Conservation (phyloP, 2,888 invertebrate species). For the Neria commutata region DNA sequence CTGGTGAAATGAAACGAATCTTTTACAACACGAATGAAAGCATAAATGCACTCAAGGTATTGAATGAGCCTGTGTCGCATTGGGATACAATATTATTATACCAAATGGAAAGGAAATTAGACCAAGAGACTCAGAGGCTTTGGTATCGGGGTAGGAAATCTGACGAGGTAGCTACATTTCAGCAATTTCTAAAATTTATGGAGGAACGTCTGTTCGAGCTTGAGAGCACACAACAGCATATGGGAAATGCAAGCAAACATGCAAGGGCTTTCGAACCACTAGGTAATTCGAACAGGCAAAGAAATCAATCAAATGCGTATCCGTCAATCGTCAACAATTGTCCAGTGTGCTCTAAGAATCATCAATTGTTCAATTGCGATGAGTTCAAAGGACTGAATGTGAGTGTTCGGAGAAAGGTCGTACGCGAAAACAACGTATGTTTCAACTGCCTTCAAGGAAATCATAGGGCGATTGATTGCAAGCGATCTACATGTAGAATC, state of each 20-base stretch:
- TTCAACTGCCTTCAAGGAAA: constrained; percentile 19
- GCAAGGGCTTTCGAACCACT: no score
- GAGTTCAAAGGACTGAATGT: constrained; percentile 11
- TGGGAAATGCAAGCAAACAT: no score
- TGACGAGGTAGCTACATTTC: constrained; percentile 9
- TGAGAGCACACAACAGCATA: constrained; percentile 11
- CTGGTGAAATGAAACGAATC: constrained; percentile 10
- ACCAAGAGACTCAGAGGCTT: constrained; percentile 17
- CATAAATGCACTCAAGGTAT: constrained; percentile 22
- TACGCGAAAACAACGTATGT: constrained; percentile 12
- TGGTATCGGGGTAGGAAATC: constrained; percentile 20
- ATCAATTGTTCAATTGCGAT: constrained; percentile 17
- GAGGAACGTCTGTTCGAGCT: constrained; percentile 19
- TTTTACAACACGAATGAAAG: constrained; percentile 21
- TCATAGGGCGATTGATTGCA: constrained; percentile 11
- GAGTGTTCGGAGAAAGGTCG: neutral
- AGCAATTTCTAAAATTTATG: constrained; percentile 22
- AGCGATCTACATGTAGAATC: constrained; percentile 11
- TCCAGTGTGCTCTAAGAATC: constrained; percentile 10
- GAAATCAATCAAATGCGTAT: constrained; percentile 2
- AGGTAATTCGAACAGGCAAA: no score
- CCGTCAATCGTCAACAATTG: constrained; percentile 8
- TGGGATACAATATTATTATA: constrained; percentile 23
- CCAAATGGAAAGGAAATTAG: constrained; percentile 25
- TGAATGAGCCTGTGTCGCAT: constrained; percentile 19